These are phyloP conservation scores for Bos taurus DNA, from an alignment of 2,113 vertebrate genomes.

Conservation along the genomic window ARS-UCD2.0 NC_037331.1:104391001-104391500, in stretches of 20 bases:
- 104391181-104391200: not conserved
- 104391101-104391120: not conserved
- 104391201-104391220: not conserved
- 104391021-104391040: not conserved
- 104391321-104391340: not conserved
- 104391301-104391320: not conserved
- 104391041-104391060: not conserved
- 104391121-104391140: not conserved
- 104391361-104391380: not conserved
- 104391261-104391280: not conserved
- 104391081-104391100: not conserved
- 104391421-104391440: not conserved
- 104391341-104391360: not conserved
- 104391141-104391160: not conserved
- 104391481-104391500: constrained; percentile 46
- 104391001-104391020: not conserved
- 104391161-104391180: not conserved
- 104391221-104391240: not conserved
- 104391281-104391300: not conserved
- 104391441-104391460: constrained; percentile 49
- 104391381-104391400: not conserved
- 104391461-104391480: constrained; percentile 40
- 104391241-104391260: not conserved
- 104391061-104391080: not conserved
- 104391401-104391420: not conserved